Evolutionary conservation across 2,797 vertebrate species (phyloP).

Genomic region (Alcedo quadribrachys): DNA sequence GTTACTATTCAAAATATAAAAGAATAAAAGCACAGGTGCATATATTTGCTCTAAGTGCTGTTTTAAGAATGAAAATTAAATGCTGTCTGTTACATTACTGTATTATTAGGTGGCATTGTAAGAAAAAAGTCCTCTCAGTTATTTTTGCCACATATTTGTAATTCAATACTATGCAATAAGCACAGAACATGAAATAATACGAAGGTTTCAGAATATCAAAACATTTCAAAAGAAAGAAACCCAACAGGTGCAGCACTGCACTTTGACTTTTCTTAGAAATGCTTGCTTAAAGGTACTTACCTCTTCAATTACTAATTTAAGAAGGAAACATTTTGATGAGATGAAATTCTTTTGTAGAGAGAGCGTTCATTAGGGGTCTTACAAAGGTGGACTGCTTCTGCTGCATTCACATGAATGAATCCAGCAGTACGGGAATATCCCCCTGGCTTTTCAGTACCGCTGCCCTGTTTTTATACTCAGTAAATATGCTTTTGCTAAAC

Average conservation of each 20-base stretch:
- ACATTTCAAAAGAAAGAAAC: background rate
- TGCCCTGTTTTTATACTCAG: constrained; percentile 13
- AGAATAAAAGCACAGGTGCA: background rate
- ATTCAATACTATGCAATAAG: background rate
- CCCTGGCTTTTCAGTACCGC: constrained; percentile 30
- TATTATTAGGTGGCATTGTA: background rate
- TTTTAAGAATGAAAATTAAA: background rate
- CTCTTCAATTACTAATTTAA: constrained; percentile 17
- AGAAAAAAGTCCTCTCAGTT: background rate
- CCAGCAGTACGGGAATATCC: background rate
- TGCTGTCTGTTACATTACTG: background rate
- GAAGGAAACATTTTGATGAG: constrained; percentile 19
- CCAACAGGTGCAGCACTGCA: constrained; percentile 1
- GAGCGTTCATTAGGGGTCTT: background rate
- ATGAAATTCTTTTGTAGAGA: constrained; percentile 28
- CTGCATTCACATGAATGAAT: constrained; percentile 29
- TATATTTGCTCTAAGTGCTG: background rate
- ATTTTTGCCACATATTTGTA: background rate
- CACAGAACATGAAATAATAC: background rate
- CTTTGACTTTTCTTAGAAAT: constrained; percentile 15
- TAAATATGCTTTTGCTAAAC: constrained; percentile 21
- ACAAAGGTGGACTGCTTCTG: constrained; percentile 28
- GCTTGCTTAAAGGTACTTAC: constrained; percentile 44
- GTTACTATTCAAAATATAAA: background rate
- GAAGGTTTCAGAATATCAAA: background rate